A percentile compares a stretch with the other conserved stretches of the same genome.
phyloP scores from a whole-genome alignment of 2,113 vertebrate genomes.

The Spilogale gracilis region DNA sequence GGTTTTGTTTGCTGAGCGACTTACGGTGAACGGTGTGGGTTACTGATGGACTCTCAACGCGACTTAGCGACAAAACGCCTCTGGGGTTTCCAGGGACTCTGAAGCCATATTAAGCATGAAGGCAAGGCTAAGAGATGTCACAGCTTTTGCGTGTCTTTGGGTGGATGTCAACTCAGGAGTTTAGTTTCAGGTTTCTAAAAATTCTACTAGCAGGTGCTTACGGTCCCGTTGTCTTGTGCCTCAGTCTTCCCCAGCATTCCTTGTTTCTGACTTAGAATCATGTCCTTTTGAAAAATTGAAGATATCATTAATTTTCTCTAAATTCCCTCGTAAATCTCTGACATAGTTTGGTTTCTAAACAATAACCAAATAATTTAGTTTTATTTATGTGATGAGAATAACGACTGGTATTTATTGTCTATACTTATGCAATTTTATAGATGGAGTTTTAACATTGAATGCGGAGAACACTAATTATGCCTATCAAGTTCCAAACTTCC shows the following conservation, averaged over 20 bases:
- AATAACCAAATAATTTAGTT: neutral
- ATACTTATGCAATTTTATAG: conserved; percentile 83
- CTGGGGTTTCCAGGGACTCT: neutral
- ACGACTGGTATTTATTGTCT: conserved; percentile 51
- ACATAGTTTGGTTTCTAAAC: neutral
- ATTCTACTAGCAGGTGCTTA: too few relatives aligned
- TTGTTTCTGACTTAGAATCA: neutral
- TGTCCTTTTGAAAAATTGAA: neutral
- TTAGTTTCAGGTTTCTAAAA: neutral
- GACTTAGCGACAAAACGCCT: neutral
- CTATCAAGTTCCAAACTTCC: conserved; percentile 90
- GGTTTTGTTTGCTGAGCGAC: neutral
- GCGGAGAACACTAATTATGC: conserved; percentile 87
- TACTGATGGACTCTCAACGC: neutral
- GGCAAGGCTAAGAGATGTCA: rapidly evolving
- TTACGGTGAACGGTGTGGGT: neutral
- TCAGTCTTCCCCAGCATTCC: neutral
- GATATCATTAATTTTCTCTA: neutral
- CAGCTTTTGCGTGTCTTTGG: neutral
- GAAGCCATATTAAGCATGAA: neutral
- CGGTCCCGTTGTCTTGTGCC: neutral
- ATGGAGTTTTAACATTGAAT: conserved; percentile 87
- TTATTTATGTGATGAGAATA: conserved; percentile 15
- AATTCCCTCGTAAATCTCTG: neutral
- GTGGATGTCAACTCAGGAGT: neutral